Percentiles rank a stretch among this genome's conserved stretches.
phyloP scores from a whole-genome alignment of 2,888 invertebrate species.

The Zaprionus lineosus region DNA sequence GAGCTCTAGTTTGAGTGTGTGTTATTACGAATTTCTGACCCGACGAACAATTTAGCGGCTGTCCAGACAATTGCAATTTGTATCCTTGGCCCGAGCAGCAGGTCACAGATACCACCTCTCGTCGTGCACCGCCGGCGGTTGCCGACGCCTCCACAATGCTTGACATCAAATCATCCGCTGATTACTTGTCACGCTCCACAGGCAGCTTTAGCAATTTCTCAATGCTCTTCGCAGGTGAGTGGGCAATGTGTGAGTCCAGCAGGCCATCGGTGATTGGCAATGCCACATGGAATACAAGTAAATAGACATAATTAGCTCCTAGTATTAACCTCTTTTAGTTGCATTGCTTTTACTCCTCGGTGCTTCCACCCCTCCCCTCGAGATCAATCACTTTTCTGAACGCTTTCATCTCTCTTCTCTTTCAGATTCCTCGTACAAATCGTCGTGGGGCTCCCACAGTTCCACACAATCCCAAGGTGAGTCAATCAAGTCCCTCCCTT shows the following conservation, averaged over 20 bases:
- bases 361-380: not conserved
- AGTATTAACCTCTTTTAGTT: constrained; percentile 30
- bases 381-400: not conserved
- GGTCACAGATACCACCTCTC: constrained; percentile 1
- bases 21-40: constrained; percentile 72
- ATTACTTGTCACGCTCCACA: constrained; percentile 92
- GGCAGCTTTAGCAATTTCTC: constrained; percentile 97
- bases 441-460: constrained; percentile 91
- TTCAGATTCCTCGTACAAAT: constrained; percentile 94
- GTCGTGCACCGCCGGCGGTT: constrained; percentile 68
- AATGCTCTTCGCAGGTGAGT: constrained; percentile 95
- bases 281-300: constrained; percentile 74
- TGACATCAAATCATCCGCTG: constrained; percentile 95
- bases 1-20: constrained; percentile 29
- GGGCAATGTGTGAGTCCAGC: constrained; percentile 70
- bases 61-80: constrained; percentile 44
- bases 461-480: constrained; percentile 91
- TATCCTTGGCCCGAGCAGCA: constrained; percentile 5
- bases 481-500: no score
- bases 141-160: constrained; percentile 86
- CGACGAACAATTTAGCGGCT: constrained; percentile 62
- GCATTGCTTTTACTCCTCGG: constrained; percentile 7
- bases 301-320: constrained; percentile 43
- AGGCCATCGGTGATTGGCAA: constrained; percentile 66
- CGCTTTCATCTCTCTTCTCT: constrained; percentile 70